These are phyloP conservation scores for Rousettus madagascariensis DNA, from an alignment of 2,797 vertebrate genomes.

Conservation along the genomic window DNA sequence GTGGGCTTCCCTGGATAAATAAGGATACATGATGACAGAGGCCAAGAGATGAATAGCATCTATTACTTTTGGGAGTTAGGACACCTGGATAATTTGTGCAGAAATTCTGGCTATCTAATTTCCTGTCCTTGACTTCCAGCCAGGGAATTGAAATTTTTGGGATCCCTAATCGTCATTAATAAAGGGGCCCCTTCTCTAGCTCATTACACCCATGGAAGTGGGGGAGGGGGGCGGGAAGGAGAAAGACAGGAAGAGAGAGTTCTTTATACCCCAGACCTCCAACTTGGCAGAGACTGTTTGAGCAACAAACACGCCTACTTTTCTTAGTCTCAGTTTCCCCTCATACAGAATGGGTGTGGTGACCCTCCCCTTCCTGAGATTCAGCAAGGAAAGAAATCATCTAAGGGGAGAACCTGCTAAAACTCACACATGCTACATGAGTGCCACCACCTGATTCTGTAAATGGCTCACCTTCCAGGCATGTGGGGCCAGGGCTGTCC, in stretches of 20 bases:
- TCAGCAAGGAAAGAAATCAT: neutral
- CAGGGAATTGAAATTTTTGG: conserved; percentile 38
- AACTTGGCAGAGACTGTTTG: neutral
- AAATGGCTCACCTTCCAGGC: neutral
- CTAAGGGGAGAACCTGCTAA: neutral
- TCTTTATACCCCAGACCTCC: neutral
- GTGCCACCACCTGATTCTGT: neutral
- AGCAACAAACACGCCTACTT: neutral
- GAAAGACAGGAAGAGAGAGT: neutral
- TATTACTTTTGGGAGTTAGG: neutral
- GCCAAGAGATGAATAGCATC: neutral
- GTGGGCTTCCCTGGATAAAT: neutral
- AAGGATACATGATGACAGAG: neutral
- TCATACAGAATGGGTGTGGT: neutral
- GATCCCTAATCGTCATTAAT: neutral
- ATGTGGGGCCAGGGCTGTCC: neutral
- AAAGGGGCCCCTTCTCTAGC: neutral
- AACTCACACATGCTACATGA: neutral
- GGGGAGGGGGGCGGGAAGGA: neutral
- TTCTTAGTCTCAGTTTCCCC: conserved; percentile 7
- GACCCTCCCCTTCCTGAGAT: neutral
- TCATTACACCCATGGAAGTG: neutral
- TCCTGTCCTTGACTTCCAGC: conserved; percentile 43
- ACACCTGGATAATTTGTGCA: conserved; percentile 36
- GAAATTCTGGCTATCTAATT: conserved; percentile 9